A percentile compares a stretch with the other conserved stretches of the same genome.
These are phyloP conservation scores for Drosophila nr. perissopoda DNA, from an alignment of 2,888 invertebrate genomes.

Conservation along the genomic window DNA sequence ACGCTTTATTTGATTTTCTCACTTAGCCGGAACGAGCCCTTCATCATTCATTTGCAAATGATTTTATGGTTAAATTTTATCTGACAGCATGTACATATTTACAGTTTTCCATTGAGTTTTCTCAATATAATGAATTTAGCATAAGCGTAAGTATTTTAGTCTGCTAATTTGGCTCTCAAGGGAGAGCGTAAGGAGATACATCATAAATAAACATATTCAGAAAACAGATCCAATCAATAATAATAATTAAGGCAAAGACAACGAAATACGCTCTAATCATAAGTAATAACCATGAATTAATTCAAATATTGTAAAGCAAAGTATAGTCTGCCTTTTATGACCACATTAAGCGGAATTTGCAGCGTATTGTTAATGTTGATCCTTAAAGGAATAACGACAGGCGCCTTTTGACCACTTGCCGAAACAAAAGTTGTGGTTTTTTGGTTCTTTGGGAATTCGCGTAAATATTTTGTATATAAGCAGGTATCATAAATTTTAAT, in stretches of 20 bases:
- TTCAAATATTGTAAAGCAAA: constrained; percentile 1
- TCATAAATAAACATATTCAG: neutral
- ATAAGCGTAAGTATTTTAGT: constrained; percentile 17
- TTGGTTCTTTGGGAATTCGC: constrained; percentile 48
- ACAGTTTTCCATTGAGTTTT: constrained; percentile 30
- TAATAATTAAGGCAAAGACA: neutral
- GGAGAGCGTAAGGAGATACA: neutral
- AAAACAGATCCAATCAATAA: neutral
- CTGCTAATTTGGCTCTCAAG: neutral
- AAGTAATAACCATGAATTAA: neutral
- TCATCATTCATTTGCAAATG: constrained; percentile 20
- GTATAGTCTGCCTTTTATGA: constrained; percentile 2
- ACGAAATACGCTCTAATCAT: neutral
- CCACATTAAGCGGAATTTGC: neutral
- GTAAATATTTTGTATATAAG: constrained; percentile 66
- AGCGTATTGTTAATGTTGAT: constrained; percentile 8
- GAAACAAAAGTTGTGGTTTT: constrained; percentile 10
- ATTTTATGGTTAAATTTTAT: constrained; percentile 6
- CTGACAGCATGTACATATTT: constrained; percentile 24
- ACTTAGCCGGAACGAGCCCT: constrained; percentile 22
- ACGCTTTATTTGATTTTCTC: constrained; percentile 48
- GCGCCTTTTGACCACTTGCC: constrained; percentile 10
- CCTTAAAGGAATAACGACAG: constrained; percentile 3
- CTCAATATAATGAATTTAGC: constrained; percentile 1
- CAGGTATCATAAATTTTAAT: constrained; percentile 83